Evolutionary conservation across 2,888 invertebrate species (phyloP), one percentile per base, ranked within the genome.

Genomic region (Amblyjoppa fuscipennis): DNA sequence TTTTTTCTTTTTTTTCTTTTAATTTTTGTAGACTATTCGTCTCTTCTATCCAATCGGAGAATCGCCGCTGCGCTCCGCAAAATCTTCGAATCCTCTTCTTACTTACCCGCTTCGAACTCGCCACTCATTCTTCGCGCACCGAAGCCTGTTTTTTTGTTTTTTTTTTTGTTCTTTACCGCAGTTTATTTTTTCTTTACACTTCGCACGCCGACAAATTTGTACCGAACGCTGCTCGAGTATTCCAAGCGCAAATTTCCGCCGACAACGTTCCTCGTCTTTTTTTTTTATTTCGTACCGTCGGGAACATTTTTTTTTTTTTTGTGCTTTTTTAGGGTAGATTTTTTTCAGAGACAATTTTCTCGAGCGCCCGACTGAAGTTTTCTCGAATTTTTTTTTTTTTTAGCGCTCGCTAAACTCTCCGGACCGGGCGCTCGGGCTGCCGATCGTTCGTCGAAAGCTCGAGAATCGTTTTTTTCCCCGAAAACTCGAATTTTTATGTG

Each of bases 31-130:
- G 31, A 20, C 31, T 49, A 16, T n/a, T 31, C 49, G 31, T 20
- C 61, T 75, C 34, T 64, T 51, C 69, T 56, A 71, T 83, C 83
- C 75, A 83, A 76, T 38, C 41, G 20, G 59, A 76, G 61, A 66
- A 64, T 11, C 80, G 71, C 53, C 5, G 34, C 20, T 76, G 34
- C 38, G 69, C 38, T 59, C 71, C 66, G 66, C 25, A 5, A 28
- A 2, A 11, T n/a, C 69, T 73, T 73, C 73, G 66, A 70, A 56
- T 81, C 38, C 28, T 68, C 28, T 68, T 38, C 4, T 59, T 77
- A 84, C 84, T 86, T 84, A 86, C 86, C 86, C 49, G 34, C 31
- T 74, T n/a, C 7, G 4, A 51, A 80, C 45, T 71, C 68, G 45
- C 31, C 83, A 86, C 80, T 78, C 28, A 25, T 71, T 59, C 20